These are phyloP conservation scores for Halichoerus grypus DNA, from an alignment of 2,113 vertebrate genomes.

Conservation along the genomic window DNA sequence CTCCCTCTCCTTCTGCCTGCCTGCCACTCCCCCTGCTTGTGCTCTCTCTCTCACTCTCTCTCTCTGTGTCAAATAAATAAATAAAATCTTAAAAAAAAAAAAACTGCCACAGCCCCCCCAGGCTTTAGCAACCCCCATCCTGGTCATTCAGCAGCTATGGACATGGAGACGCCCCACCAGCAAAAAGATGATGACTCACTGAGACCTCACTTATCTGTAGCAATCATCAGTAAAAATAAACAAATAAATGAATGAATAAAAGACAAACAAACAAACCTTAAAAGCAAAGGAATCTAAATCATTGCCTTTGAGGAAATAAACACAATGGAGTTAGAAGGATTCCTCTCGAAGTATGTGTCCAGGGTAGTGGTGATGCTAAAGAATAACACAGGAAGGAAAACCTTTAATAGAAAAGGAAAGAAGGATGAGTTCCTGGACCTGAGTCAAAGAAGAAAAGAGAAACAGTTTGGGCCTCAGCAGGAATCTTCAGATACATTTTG, in stretches of 20 bases:
- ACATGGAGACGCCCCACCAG: no score
- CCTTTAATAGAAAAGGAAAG: background rate
- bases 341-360: background rate
- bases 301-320: background rate
- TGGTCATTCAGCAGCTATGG: background rate
- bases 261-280: background rate
- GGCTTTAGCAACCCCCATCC: background rate
- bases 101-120: no score
- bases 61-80: no score
- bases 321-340: background rate
- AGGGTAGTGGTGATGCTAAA: background rate
- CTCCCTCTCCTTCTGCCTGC: no score
- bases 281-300: background rate
- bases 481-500: background rate
- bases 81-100: no score
- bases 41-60: no score
- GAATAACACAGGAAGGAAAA: background rate
- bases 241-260: background rate
- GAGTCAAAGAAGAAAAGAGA: background rate
- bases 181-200: no score
- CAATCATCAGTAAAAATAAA: background rate
- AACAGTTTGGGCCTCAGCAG: background rate
- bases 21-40: no score
- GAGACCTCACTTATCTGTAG: background rate
- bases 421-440: background rate